These are phyloP conservation scores for Heliconius hortense DNA, from an alignment of 2,888 invertebrate species.

Conservation along the genomic window DNA sequence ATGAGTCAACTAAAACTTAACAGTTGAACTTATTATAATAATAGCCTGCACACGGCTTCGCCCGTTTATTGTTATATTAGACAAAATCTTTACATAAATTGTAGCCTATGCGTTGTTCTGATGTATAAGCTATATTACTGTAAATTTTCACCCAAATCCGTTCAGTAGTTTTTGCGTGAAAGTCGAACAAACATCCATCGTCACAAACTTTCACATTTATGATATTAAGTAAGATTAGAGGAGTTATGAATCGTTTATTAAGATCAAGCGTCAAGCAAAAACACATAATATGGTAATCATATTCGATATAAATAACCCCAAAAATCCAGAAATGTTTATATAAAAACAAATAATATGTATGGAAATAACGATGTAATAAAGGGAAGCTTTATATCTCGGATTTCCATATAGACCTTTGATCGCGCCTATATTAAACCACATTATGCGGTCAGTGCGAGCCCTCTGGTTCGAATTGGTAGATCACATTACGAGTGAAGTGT, in stretches of 20 bases:
- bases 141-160: too few relatives aligned
- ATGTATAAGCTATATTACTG: too few relatives aligned
- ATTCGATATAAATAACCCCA: slow-evolving; percentile 26
- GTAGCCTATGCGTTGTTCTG: too few relatives aligned
- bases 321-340: slow-evolving; percentile 34
- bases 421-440: slow-evolving; percentile 53
- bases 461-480: slow-evolving; percentile 64
- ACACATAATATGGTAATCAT: slow-evolving; percentile 26
- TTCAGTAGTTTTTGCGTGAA: too few relatives aligned
- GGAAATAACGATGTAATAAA: slow-evolving; percentile 39
- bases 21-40: background rate
- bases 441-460: slow-evolving; percentile 64
- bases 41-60: background rate
- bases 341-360: slow-evolving; percentile 38
- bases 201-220: too few relatives aligned
- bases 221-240: too few relatives aligned
- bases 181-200: too few relatives aligned
- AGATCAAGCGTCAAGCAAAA: slow-evolving; percentile 25
- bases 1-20: slow-evolving; percentile 10
- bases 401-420: slow-evolving; percentile 48
- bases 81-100: too few relatives aligned
- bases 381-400: slow-evolving; percentile 42
- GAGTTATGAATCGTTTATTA: slow-evolving; percentile 12
- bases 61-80: too few relatives aligned
- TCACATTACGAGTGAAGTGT: slow-evolving; percentile 71